A percentile compares a stretch with the other conserved stretches of the same genome.
These are phyloP conservation scores for Scaptomyza graminum DNA, from an alignment of 1,140 invertebrate species.

Conservation along the genomic window DNA sequence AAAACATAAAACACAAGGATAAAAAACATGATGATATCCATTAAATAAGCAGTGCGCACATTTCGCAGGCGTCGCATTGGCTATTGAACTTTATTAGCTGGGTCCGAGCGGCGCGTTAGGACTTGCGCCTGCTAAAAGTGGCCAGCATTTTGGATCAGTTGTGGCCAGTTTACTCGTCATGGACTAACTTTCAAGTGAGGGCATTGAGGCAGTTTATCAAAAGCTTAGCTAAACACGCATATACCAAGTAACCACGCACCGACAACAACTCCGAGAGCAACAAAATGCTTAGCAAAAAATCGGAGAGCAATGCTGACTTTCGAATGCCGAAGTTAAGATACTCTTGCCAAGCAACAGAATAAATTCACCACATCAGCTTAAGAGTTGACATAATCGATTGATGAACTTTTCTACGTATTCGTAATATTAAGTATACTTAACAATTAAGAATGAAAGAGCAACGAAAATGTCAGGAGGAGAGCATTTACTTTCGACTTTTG, in stretches of 20 bases:
- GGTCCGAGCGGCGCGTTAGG: constrained; percentile 25
- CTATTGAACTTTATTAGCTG: constrained; percentile 80
- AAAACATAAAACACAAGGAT: constrained; percentile 46
- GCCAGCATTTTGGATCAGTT: constrained; percentile 9
- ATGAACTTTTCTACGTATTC: no score
- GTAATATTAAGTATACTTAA: no score
- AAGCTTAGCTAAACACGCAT: constrained; percentile 59
- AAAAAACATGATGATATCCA: constrained; percentile 78
- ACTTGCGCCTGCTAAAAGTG: constrained; percentile 2
- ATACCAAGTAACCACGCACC: constrained; percentile 4
- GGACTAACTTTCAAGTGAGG: constrained; percentile 24
- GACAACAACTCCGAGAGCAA: constrained; percentile 9
- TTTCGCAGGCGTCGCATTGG: constrained; percentile 77
- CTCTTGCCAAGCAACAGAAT: no score
- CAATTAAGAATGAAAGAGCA: no score
- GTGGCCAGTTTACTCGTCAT: constrained; percentile 13
- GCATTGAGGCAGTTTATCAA: constrained; percentile 67
- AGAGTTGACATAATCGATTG: no score
- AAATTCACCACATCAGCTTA: no score
- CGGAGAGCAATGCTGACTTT: no score
- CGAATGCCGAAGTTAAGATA: no score
- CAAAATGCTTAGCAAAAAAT: constrained; percentile 29
- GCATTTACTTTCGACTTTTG: no score
- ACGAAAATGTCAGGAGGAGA: no score
- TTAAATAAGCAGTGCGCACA: constrained; percentile 80